Evolutionary conservation across 92 coral and sea anemone species (phyloP).

Genomic region (Paramuricea clavata): DNA sequence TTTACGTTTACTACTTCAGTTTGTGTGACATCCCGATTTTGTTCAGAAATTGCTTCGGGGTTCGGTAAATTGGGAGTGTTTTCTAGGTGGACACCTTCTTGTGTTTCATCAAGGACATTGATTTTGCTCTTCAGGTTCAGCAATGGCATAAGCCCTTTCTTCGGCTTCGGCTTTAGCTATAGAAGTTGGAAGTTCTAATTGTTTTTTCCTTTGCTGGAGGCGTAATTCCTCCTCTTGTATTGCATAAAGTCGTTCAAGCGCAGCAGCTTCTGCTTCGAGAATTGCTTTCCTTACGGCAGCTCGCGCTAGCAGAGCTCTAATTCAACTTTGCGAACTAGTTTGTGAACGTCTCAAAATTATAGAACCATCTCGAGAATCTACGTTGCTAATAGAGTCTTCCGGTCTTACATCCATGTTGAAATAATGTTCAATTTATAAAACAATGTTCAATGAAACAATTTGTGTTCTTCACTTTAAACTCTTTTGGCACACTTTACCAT

Average conservation of each 20-base stretch:
- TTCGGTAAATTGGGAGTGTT: background rate
- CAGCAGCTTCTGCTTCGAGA: constrained; percentile 52
- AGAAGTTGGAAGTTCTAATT: constrained; percentile 58
- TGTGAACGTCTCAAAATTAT: background rate
- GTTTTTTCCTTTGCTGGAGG: constrained; percentile 50
- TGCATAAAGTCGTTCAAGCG: constrained; percentile 46
- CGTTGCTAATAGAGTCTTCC: background rate
- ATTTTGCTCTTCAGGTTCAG: background rate
- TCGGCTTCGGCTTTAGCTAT: constrained; percentile 66
- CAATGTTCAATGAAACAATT: too few relatives aligned
- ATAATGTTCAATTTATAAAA: background rate
- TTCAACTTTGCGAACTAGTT: constrained; percentile 14
- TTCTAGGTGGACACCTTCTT: too few relatives aligned
- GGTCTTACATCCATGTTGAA: background rate
- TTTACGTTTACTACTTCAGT: background rate
- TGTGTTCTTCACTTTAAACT: background rate
- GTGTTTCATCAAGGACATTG: background rate
- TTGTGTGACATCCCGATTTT: background rate
- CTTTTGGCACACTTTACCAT: background rate
- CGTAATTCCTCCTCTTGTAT: constrained; percentile 60
- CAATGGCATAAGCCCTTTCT: constrained; percentile 44
- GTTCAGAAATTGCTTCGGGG: background rate
- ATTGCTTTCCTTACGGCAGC: constrained; percentile 37
- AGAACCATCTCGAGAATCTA: background rate
- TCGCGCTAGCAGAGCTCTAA: constrained; percentile 14